Percentiles rank a stretch among this genome's conserved stretches.
These are phyloP conservation scores for Hemichromis elongatus DNA, from an alignment of 2,113 vertebrate genomes.

Conservation along the genomic window DNA sequence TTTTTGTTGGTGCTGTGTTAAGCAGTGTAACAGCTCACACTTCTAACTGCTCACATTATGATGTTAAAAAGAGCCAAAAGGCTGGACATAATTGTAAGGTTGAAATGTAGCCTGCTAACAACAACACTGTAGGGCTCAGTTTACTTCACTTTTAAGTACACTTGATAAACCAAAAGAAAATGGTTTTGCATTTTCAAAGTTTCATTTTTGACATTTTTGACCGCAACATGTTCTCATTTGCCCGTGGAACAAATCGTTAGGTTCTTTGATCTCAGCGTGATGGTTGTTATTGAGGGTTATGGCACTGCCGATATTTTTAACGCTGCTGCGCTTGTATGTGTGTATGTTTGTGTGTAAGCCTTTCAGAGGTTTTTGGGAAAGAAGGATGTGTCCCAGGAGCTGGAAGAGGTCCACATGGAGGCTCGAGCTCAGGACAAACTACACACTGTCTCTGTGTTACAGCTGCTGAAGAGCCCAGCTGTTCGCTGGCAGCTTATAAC, in stretches of 20 bases:
- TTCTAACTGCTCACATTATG: not conserved
- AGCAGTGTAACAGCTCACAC: not conserved
- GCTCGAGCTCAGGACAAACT: conserved; percentile 73
- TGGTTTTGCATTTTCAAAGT: not conserved
- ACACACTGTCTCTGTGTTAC: conserved; percentile 63
- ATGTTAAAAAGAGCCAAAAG: not conserved
- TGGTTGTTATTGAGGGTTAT: not conserved
- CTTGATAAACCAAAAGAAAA: not conserved
- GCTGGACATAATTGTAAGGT: not conserved
- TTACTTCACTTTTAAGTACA: not conserved
- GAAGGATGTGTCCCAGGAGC: conserved; percentile 78
- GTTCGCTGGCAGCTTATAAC: conserved; percentile 88
- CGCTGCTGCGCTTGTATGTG: not conserved
- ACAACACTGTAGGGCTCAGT: not conserved
- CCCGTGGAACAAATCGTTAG: not conserved
- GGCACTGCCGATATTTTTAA: not conserved
- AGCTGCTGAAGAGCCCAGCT: conserved; percentile 72
- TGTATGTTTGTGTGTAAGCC: conserved; percentile 68
- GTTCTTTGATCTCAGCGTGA: not conserved
- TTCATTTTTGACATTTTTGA: not conserved
- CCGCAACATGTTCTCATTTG: not conserved
- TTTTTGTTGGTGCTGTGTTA: not conserved
- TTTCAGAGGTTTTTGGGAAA: conserved; percentile 87
- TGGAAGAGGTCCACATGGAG: conserved; percentile 84
- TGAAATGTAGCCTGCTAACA: not conserved